These are phyloP conservation scores for Chaunax sp. DNA, from an alignment of 2,797 vertebrate species.

Conservation along the genomic window DNA sequence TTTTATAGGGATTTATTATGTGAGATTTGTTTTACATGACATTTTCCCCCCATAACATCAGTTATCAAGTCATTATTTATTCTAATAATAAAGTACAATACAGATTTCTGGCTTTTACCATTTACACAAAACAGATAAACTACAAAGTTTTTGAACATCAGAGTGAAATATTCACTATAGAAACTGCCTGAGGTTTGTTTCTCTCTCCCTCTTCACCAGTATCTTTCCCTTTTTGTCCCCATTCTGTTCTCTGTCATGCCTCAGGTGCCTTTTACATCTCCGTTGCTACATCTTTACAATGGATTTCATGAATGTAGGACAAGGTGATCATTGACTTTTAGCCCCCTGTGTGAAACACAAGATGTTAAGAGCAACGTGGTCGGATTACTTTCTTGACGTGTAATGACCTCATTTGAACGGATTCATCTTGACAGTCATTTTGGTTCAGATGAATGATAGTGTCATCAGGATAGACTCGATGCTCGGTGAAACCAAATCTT, in stretches of 20 bases:
- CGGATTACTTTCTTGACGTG: not conserved
- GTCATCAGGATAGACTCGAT: conserved; percentile 34
- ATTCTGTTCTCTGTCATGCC: not conserved
- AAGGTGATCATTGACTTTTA: not conserved
- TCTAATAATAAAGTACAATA: not conserved
- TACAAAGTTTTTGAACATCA: not conserved
- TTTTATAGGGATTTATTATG: not conserved
- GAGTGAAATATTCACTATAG: not conserved
- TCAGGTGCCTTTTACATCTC: not conserved
- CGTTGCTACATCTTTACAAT: not conserved
- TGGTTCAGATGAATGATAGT: conserved; percentile 15
- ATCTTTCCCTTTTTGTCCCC: not conserved
- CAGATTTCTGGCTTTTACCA: too few species aligned
- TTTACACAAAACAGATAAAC: not conserved
- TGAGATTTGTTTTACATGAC: not conserved
- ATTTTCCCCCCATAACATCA: too few species aligned
- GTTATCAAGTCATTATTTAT: too few species aligned
- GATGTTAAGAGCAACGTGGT: not conserved
- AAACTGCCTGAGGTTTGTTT: not conserved
- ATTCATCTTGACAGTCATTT: conserved; percentile 11
- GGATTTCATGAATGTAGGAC: not conserved
- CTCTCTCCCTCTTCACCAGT: not conserved
- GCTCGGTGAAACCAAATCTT: conserved; percentile 28
- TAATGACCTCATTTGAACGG: not conserved
- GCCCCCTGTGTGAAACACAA: not conserved